Percentiles rank a stretch among this genome's conserved stretches.
Evolutionary conservation across 35 echinoderm and acorn worm species (phyloP).

Genomic region (Heliocidaris erythrogramma): DNA sequence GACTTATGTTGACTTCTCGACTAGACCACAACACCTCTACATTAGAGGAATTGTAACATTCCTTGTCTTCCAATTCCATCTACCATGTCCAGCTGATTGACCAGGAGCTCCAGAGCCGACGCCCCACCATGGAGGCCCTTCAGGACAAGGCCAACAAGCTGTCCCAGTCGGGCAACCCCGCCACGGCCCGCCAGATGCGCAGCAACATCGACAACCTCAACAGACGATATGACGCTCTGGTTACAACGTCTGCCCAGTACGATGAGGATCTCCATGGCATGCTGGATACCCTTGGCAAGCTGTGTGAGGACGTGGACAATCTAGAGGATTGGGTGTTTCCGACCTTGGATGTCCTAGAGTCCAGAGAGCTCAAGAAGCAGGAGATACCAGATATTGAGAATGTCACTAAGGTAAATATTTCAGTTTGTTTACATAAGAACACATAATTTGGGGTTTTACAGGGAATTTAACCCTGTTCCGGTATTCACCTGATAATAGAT

Average conservation of each 20-base stretch:
- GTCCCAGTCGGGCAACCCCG: constrained; percentile 73
- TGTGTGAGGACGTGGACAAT: constrained; percentile 89
- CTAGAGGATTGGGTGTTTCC: constrained; percentile 98
- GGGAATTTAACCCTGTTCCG: no score
- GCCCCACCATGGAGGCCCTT: constrained; percentile 75
- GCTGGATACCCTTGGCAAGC: constrained; percentile 64
- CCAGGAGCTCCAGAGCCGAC: constrained; percentile 79
- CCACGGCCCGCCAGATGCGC: constrained; percentile 72
- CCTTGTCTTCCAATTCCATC: not conserved
- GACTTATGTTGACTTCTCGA: no score
- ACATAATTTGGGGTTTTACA: no score
- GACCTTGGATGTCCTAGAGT: constrained; percentile 81
- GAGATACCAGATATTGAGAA: constrained; percentile 83
- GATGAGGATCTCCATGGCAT: constrained; percentile 77
- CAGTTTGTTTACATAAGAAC: no score
- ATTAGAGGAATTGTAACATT: not conserved
- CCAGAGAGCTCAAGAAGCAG: constrained; percentile 85
- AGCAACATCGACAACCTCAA: constrained; percentile 68
- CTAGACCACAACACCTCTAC: no score
- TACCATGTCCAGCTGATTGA: constrained; percentile 65
- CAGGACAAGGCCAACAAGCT: constrained; percentile 58
- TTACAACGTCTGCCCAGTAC: constrained; percentile 34
- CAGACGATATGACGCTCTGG: constrained; percentile 69
- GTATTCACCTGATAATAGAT: no score
- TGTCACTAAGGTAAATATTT: constrained; percentile 70